Percentiles rank a stretch among this genome's conserved stretches.
Conservation (phyloP, 2,888 invertebrate species). For the Coenonympha glycerion region DNA sequence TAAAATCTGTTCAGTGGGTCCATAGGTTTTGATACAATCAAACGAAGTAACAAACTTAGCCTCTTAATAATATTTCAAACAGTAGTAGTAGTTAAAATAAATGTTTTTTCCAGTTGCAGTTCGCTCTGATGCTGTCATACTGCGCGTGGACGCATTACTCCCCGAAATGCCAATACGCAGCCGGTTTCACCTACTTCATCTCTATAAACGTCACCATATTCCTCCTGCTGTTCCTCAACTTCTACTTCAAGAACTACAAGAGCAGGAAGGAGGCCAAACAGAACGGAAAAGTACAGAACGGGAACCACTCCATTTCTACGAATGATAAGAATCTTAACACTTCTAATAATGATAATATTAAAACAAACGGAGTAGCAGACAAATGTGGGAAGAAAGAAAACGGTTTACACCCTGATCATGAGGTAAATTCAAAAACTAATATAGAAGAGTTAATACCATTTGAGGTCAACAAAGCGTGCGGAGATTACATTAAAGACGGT, state of each 20-base stretch:
- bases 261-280: conserved; percentile 42
- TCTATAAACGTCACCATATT: conserved; percentile 77
- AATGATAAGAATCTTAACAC: conserved; percentile 28
- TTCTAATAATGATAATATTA: conserved; percentile 28
- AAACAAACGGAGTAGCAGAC: conserved; percentile 33
- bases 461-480: conserved; percentile 52
- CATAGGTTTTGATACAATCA: no score
- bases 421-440: conserved; percentile 38
- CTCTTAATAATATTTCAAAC: no score
- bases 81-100: no score
- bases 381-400: conserved; percentile 38
- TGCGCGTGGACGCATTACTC: conserved; percentile 73
- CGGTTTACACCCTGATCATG: conserved; percentile 38
- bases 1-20: no score
- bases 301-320: conserved; percentile 28
- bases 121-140: conserved; percentile 80
- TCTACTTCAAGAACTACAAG: conserved; percentile 78
- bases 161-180: conserved; percentile 78
- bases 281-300: conserved; percentile 41
- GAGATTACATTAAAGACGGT: conserved; percentile 54
- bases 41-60: no score
- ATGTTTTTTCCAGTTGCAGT: conserved; percentile 78
- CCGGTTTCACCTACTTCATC: conserved; percentile 72
- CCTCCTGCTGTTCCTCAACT: conserved; percentile 79
- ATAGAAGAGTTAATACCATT: conserved; percentile 50